These are phyloP conservation scores for Amazona guildingii DNA, from an alignment of 2,113 vertebrate genomes.

Conservation along the genomic window DNA sequence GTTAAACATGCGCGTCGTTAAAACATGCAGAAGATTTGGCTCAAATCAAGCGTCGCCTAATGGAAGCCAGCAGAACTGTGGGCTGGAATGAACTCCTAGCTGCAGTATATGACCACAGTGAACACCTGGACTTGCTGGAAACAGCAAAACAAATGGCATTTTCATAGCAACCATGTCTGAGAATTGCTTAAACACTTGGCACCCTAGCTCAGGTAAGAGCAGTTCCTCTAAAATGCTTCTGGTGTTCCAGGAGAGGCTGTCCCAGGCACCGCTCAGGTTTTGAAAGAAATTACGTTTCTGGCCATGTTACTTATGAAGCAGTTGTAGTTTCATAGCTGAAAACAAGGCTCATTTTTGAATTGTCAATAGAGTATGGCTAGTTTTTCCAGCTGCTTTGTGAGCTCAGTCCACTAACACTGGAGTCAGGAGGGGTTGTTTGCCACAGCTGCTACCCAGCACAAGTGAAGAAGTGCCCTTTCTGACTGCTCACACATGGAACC, in stretches of 20 bases:
- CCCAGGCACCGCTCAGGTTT: neutral
- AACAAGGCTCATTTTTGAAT: neutral
- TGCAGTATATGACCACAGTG: neutral
- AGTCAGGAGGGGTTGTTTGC: neutral
- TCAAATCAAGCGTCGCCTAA: neutral
- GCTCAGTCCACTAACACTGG: accelerated
- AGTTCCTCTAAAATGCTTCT: neutral
- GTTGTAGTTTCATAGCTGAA: neutral
- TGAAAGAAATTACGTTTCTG: neutral
- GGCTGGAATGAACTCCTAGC: neutral
- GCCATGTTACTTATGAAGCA: neutral
- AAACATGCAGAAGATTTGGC: slow-evolving; percentile 31
- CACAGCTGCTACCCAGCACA: neutral
- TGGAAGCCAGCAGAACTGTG: slow-evolving; percentile 20
- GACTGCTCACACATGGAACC: accelerated
- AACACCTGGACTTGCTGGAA: slow-evolving; percentile 14
- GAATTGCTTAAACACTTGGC: neutral
- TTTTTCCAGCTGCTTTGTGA: neutral
- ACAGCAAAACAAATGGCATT: neutral
- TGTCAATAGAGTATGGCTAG: neutral
- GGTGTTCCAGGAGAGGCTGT: neutral
- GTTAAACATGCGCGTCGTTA: neutral
- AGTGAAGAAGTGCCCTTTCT: neutral
- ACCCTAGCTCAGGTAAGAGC: neutral
- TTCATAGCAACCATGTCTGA: neutral